Percentiles rank a stretch among this genome's conserved stretches.
Conservation (phyloP, 2,113 vertebrate genomes). For the human (Homo sapiens) region GRCh38 chr4:182417501-182418000, state of each 20-base stretch:
- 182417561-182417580: neutral
- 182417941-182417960: conserved; percentile 13
- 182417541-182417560: neutral
- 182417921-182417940: conserved; percentile 26
- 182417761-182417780: neutral
- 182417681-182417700: neutral
- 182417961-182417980: neutral
- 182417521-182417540: neutral
- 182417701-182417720: neutral
- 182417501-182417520: neutral
- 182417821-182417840: conserved; percentile 32
- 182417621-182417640: neutral
- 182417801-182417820: conserved; percentile 30
- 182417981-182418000: conserved; percentile 36
- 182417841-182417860: conserved; percentile 4
- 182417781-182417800: neutral
- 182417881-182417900: conserved; percentile 1
- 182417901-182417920: neutral
- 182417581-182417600: conserved; percentile 34
- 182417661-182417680: conserved; percentile 13
- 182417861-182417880: conserved; percentile 26
- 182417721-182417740: neutral
- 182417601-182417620: conserved; percentile 7
- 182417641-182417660: neutral
- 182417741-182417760: neutral